Evolutionary conservation across 2,797 vertebrate genomes (phyloP).

Genomic region (Pangasius sanitwongsei): DNA sequence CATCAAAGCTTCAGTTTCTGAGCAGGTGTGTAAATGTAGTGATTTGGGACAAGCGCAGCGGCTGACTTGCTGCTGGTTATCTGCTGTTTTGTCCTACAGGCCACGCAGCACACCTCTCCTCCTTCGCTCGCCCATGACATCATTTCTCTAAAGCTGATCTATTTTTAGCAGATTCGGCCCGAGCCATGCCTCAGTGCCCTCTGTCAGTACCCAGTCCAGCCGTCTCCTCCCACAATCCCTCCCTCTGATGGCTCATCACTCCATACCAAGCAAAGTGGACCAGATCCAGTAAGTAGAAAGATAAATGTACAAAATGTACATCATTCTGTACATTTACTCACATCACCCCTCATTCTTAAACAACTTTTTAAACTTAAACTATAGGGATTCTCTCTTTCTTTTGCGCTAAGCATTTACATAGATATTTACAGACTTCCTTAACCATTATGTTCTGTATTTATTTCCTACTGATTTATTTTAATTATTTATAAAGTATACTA

Average conservation of each 20-base stretch:
- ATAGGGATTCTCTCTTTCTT: background rate
- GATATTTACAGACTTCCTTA: background rate
- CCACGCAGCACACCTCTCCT: slow-evolving; percentile 49
- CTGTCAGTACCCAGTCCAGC: slow-evolving; percentile 59
- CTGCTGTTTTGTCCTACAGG: background rate
- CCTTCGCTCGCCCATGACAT: slow-evolving; percentile 72
- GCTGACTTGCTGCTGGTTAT: background rate
- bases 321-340: background rate
- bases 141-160: slow-evolving; percentile 74
- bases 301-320: no score
- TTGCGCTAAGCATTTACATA: background rate
- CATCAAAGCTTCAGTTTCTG: background rate
- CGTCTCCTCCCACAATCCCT: background rate
- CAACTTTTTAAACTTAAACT: background rate
- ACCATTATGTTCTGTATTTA: background rate
- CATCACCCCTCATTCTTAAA: no score
- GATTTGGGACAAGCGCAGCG: slow-evolving; percentile 10
- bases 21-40: background rate
- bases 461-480: background rate
- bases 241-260: background rate
- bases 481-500: background rate
- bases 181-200: slow-evolving; percentile 67
- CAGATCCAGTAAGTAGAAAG: background rate
- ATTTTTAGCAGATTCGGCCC: slow-evolving; percentile 72
- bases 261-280: background rate